Evolutionary conservation across 2,113 vertebrate genomes (phyloP).

Genomic region (Phycodurus eques): DNA sequence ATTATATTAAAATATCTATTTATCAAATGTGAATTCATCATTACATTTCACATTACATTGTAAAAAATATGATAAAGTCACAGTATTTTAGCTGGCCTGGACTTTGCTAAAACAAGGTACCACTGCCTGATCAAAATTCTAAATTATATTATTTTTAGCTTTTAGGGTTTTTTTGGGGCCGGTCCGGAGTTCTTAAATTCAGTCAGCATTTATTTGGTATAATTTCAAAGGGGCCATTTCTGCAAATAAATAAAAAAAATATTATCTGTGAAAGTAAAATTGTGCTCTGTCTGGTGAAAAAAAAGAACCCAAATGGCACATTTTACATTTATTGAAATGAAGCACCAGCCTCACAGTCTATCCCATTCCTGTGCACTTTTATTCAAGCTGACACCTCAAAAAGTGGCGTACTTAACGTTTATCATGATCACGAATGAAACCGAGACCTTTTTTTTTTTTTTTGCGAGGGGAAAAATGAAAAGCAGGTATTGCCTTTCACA

Average conservation of each 20-base stretch:
- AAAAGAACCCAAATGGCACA: neutral
- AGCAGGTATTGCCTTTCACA: slow-evolving; percentile 66
- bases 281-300: neutral
- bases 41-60: too few relatives aligned
- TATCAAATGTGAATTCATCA: too few relatives aligned
- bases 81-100: too few relatives aligned
- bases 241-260: neutral
- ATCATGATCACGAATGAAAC: slow-evolving; percentile 34
- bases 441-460: slow-evolving; percentile 37
- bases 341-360: slow-evolving; percentile 24
- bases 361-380: slow-evolving; percentile 35
- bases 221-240: neutral
- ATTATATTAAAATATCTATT: too few relatives aligned
- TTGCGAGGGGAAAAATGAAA: slow-evolving; percentile 26
- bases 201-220: neutral
- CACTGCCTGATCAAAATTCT: too few relatives aligned
- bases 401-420: slow-evolving; percentile 43
- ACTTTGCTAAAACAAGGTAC: too few relatives aligned
- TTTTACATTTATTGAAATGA: slow-evolving; percentile 20
- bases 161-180: too few relatives aligned
- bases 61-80: too few relatives aligned
- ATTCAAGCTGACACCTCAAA: slow-evolving; percentile 42
- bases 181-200: too few relatives aligned
- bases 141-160: too few relatives aligned
- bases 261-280: neutral